These are phyloP conservation scores for Cichladusa arquata DNA, from an alignment of 2,113 vertebrate genomes.

Conservation along the genomic window DNA sequence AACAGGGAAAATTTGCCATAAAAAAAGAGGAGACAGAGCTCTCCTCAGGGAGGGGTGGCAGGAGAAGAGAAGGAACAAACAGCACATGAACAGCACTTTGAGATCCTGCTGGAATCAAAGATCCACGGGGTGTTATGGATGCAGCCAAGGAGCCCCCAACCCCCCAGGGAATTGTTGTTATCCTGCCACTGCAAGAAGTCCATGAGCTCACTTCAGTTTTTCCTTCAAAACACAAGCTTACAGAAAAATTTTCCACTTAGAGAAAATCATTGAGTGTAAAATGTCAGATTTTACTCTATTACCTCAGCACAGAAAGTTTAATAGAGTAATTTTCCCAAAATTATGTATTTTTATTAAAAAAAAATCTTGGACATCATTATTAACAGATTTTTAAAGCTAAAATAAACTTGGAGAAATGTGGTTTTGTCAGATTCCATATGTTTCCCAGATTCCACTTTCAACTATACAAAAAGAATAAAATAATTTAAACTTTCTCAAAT, in stretches of 20 bases:
- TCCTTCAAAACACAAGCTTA: not conserved
- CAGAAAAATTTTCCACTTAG: not conserved
- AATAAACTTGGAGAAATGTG: not conserved
- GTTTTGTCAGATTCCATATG: not conserved
- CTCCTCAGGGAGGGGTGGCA: not conserved
- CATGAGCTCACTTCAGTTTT: not conserved
- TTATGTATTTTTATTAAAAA: not conserved
- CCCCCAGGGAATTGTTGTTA: not conserved
- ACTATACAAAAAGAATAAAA: not conserved
- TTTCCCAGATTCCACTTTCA: not conserved
- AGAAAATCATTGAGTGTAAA: not conserved
- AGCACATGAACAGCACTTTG: not conserved
- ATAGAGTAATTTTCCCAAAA: not conserved
- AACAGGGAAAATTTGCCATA: not conserved
- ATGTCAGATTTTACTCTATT: not conserved
- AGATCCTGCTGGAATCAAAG: not conserved
- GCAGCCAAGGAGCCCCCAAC: not conserved
- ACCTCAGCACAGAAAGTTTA: not conserved
- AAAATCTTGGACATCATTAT: not conserved
- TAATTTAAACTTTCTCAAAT: not conserved
- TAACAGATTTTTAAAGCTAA: not conserved
- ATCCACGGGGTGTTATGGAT: not conserved
- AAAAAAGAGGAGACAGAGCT: not conserved
- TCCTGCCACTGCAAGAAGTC: not conserved
- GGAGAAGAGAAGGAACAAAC: not conserved